Base-by-base conservation (phyloP, 2,888 invertebrate species). In the Conops quadrifasciatus region DNA sequence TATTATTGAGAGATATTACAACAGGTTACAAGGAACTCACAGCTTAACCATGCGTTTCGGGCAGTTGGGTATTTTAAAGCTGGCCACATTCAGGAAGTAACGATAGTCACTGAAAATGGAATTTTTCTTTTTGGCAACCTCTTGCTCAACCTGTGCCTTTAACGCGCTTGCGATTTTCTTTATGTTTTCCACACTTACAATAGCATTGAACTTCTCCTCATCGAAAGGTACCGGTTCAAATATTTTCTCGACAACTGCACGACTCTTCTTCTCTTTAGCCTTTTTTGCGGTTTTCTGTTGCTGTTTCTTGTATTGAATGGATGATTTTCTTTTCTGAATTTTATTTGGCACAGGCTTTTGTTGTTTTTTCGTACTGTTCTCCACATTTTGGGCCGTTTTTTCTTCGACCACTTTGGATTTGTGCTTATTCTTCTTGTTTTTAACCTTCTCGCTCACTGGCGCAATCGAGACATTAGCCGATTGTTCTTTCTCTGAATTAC, bases 41-140 rank as follows among this genome's bases (percentile, higher is more conserved):
- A 93, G 85, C 83, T 90, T 89, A 4, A 91, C 84, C 75, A 90
- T 88, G 70, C 90, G 88, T 70, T 86, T 88, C 2, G 89, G 87
- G 45, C 86, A 86, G 74, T 88, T 88, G 36, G 92, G 89, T 68
- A 93, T 89, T 86, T 91, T 92, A 49, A 92, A 88, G 72, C 89
- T 88, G 19, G 74, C 45, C 2, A 85, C 78, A 64, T 83, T 80
- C 2, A 85, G 73, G 4, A 80, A 71, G 72, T 82, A 84, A 13
- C 78, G 81, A 65, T 80, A 85, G 69, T 85, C 85, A 21, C 76
- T 77, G 51, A 85, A 85, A 24, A 85, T 82, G 0, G 81, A 75
- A 2, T 76, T 77, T n/a, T 81, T 74, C 76, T 81, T 84, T n/a
- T 77, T 77, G 16, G 77, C 68, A 0, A 82, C 78, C 68, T 84